Evolutionary conservation across 2,113 vertebrate species (phyloP), one percentile per base, ranked within the genome.

Genomic region (Ceyx cyanopectus): DNA sequence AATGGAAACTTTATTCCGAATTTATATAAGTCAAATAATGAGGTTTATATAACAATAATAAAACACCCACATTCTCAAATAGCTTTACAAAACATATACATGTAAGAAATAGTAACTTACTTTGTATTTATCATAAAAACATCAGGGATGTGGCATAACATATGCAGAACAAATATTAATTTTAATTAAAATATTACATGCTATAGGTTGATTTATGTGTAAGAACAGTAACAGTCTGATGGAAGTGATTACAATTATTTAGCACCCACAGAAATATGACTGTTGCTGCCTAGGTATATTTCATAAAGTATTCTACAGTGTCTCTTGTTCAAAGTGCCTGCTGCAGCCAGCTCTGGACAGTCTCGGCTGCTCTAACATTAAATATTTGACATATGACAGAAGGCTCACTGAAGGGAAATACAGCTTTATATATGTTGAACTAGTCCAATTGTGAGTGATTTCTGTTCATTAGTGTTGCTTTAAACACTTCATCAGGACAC

Each of bases 101-200:
- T 9, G 6, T 76, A 78, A 68, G 81, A 92, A 92, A 85, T 50
- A 58, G 34, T 41, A 74, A 75, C 27, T 43, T 86, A 86, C 65
- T 90, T 87, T 57, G 32, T 73, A 66, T 62, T 91, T 92, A 54
- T 19, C 34, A 65, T 89, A 65, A 96, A 93, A 95, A 85, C 61
- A 57, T 89, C 58, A 46, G 20, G 30, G 34, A 85, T 79, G n/a
- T 76, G 74, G 61, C 84, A 79, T 75, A 90, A 70, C 30, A 40
- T 67, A 83, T 21, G 40, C 14, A 29, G 15, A 90, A 83, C 3
- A 94, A 81, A 84, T 75, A 94, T 13, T 70, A 57, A 83, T 61
- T 76, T 87, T 78, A 51, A 78, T 72, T 78, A 51, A 43, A 86
- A 75, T 60, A 83, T 75, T 86, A 72, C 69, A 70, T 48, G 90